These are phyloP conservation scores for Lamprotornis superbus DNA, from an alignment of 2,113 vertebrate genomes.

Conservation along the genomic window DNA sequence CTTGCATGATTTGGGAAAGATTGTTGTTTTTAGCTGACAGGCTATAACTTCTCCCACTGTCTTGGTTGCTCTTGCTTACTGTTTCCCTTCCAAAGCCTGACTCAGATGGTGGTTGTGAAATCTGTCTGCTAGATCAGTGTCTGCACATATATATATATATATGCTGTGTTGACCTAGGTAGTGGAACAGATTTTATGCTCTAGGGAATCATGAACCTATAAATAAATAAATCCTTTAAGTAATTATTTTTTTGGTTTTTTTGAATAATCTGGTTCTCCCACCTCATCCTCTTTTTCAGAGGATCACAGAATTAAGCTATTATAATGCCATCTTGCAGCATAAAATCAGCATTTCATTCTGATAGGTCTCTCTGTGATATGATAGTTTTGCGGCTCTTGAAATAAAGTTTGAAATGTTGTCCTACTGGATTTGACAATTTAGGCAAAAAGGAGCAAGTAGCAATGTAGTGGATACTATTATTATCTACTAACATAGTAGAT, in stretches of 20 bases:
- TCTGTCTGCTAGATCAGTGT: neutral
- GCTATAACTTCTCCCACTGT: conserved; percentile 54
- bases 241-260: neutral
- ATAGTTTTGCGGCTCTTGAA: neutral
- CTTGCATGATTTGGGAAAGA: conserved; percentile 45
- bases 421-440: neutral
- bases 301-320: neutral
- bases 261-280: neutral
- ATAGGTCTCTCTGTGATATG: neutral
- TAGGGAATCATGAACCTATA: neutral
- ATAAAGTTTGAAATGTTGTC: neutral
- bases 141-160: neutral
- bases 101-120: conserved; percentile 50
- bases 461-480: neutral
- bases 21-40: neutral
- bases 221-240: neutral
- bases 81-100: conserved; percentile 36
- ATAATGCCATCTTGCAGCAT: neutral
- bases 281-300: neutral
- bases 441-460: neutral
- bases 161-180: neutral
- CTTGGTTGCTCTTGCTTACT: conserved; percentile 46
- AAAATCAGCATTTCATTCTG: neutral
- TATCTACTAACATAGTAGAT: neutral
- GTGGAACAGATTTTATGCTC: neutral